phyloP scores from a whole-genome alignment of 2,797 vertebrate species.

The Myotis vivesi region DNA sequence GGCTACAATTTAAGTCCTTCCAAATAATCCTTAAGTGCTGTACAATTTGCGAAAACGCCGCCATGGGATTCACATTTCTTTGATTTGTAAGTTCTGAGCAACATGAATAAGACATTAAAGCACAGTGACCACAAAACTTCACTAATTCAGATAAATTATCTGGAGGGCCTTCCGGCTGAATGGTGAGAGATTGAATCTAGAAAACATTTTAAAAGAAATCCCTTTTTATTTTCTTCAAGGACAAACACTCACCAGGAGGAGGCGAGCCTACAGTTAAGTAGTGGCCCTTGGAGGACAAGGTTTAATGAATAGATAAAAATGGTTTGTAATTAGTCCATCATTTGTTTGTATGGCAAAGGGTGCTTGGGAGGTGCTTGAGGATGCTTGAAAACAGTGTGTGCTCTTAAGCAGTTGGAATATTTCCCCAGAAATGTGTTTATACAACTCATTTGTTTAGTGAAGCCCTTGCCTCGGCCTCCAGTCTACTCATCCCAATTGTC shows the following conservation, averaged over 20 bases:
- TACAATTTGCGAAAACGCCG: not conserved
- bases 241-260: constrained; percentile 10
- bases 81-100: constrained; percentile 64
- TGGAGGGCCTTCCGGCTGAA: constrained; percentile 57
- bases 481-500: not conserved
- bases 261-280: constrained; percentile 15
- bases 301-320: constrained; percentile 69
- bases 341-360: constrained; percentile 59
- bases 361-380: constrained; percentile 54
- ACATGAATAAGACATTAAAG: constrained; percentile 31
- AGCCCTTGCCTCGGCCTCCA: not conserved
- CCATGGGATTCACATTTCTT: constrained; percentile 32
- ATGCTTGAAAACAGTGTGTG: constrained; percentile 37
- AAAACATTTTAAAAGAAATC: constrained; percentile 52
- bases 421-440: constrained; percentile 64
- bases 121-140: constrained; percentile 64
- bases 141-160: constrained; percentile 58
- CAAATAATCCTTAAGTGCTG: constrained; percentile 52
- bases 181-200: constrained; percentile 40
- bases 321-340: constrained; percentile 62
- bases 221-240: constrained; percentile 49
- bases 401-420: constrained; percentile 46
- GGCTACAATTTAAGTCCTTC: constrained; percentile 63
- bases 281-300: constrained; percentile 25
- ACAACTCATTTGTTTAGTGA: constrained; percentile 39